phyloP scores from a whole-genome alignment of 2,888 invertebrate species.

The Leptothorax acervorum region DNA sequence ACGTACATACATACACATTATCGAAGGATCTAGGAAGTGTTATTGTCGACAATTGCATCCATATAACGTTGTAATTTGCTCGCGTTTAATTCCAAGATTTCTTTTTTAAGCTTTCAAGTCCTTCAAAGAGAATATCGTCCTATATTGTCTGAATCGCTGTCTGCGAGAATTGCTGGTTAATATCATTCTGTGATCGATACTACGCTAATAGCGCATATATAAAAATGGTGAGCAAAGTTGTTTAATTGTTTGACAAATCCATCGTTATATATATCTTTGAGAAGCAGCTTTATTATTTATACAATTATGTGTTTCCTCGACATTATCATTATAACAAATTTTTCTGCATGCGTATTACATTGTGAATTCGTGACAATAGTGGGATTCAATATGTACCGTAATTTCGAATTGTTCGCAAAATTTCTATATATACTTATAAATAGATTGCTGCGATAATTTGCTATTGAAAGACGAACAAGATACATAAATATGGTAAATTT shows the following conservation, averaged over 20 bases:
- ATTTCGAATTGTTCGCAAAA: background rate
- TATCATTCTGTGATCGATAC: background rate
- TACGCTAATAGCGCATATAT: background rate
- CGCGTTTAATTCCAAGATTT: background rate
- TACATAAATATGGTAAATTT: background rate
- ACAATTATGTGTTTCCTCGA: background rate
- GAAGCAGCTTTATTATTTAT: background rate
- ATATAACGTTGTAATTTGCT: background rate
- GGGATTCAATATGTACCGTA: background rate
- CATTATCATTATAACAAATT: background rate
- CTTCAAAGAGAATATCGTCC: background rate
- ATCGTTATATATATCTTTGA: background rate
- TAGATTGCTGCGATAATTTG: background rate
- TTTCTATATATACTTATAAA: background rate
- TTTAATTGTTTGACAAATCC: background rate
- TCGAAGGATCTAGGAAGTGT: background rate
- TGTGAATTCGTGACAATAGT: background rate
- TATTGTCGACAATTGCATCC: background rate
- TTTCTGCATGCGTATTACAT: background rate
- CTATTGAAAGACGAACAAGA: background rate
- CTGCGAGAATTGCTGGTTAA: background rate
- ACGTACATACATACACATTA: background rate
- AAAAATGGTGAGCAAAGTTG: conserved; percentile 15
- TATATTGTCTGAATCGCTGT: background rate
- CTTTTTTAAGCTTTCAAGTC: background rate